These are phyloP conservation scores for Ictidomys tridecemlineatus DNA, from an alignment of 2,113 vertebrate species.

Conservation along the genomic window DNA sequence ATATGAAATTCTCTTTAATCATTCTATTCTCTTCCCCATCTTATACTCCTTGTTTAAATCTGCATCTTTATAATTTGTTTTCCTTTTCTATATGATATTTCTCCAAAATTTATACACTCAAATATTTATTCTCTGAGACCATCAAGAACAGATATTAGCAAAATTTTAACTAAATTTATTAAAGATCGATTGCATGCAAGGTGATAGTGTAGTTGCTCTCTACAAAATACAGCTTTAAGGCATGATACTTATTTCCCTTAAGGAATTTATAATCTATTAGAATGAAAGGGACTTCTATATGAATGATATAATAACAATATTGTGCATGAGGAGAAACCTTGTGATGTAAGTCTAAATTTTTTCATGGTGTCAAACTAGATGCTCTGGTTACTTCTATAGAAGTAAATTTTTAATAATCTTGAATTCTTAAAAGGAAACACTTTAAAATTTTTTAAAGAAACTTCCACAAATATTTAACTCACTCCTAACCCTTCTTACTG, in stretches of 20 bases:
- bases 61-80: not conserved
- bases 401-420: not conserved
- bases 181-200: not conserved
- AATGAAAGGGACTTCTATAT: not conserved
- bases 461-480: constrained; percentile 6
- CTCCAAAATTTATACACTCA: not conserved
- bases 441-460: not conserved
- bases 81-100: not conserved
- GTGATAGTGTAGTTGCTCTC: not conserved
- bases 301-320: constrained; percentile 28
- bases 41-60: not conserved
- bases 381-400: not conserved
- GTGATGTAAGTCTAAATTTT: not conserved
- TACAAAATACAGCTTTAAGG: not conserved
- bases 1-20: not conserved
- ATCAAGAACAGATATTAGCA: not conserved
- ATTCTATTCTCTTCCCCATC: not conserved
- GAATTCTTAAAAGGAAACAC: not conserved
- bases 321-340: not conserved
- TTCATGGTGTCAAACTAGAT: not conserved
- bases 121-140: not conserved
- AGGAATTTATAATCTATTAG: not conserved
- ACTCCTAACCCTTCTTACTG: not conserved
- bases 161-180: constrained; percentile 2
- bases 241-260: constrained; percentile 16